Base-by-base conservation (phyloP, 2,888 invertebrate genomes). In the Drosophila anomelani region DNA sequence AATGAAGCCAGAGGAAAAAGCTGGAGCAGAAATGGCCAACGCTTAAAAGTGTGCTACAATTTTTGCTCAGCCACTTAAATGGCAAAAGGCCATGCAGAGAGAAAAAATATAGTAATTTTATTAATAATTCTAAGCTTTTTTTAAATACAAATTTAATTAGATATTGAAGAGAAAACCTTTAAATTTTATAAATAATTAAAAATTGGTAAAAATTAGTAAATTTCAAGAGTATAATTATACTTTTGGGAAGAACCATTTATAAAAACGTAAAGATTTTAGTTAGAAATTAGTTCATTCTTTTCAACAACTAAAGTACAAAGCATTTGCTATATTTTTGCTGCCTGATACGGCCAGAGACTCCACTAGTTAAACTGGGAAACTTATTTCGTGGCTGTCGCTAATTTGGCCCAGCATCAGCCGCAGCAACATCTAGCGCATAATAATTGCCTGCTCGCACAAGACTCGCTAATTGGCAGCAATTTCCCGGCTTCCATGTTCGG, bases 21-120 rank as follows among this genome's bases (percentile, higher is more conserved):
- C 49, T 26, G 15, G 7, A 38, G 17, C 23, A 32, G 32, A 63
- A 74, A 49, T 64, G 34, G 51, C 32, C 64, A 26, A 34, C 77
- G 80, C 79, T 79, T 38, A 59, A 79, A 80, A 80, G 67, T 75
- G 62, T 71, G 78, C 81, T 71, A 78, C 36, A 38, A n/a, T 59
- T 75, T 71, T 58, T 44, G 64, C 36, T 53, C 20, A 64, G n/a
- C 51, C 60, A 60, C 60, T 57, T 58, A 34, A 57, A 60, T 51
- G 64, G 15, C 49, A 17, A 9, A 54, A n/a, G n/a, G n/a, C 5
- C 9, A 9, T 20, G 34, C 51, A 51, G 3, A 15, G 15, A 51
- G 20, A 34, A 15, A 47, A 34, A 51, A 23, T 34, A 3, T 4
- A 0, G 12, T 32, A 32, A 1, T 8, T 13, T 2, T 17, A 2